These are phyloP conservation scores for Hypocryptadius cinnamomeus DNA, from an alignment of 2,113 vertebrate species.

Conservation along the genomic window DNA sequence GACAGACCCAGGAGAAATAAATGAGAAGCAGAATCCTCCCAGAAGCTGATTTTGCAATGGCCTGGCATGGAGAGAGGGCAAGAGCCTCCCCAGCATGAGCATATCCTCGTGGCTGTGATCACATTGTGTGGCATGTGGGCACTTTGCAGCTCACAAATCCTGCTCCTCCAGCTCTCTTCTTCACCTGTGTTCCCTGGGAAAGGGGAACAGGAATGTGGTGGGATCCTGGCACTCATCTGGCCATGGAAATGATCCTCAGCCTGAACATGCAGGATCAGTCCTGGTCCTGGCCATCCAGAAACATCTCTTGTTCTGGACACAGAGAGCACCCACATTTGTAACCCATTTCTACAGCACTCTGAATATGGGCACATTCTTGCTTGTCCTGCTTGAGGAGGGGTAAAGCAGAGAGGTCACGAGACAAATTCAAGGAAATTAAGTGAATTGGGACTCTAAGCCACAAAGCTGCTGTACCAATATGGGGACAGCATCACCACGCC, in stretches of 20 bases:
- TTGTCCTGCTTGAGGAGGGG: fast-evolving
- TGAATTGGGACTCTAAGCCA: background rate
- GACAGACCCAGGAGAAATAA: background rate
- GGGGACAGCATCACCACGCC: background rate
- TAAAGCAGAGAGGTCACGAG: background rate
- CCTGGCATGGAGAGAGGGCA: background rate
- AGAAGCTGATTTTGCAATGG: slow-evolving; percentile 29
- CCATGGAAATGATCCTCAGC: background rate
- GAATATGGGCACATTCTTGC: fast-evolving
- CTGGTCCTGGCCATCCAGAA: background rate
- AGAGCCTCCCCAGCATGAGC: background rate
- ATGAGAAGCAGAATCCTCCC: slow-evolving; percentile 21
- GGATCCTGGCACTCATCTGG: background rate
- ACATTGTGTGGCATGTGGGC: background rate
- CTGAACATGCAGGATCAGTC: background rate
- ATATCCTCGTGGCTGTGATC: background rate
- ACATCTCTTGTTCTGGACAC: background rate
- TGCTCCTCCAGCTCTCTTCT: background rate
- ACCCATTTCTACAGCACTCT: background rate
- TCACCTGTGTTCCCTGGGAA: background rate
- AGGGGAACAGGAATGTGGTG: background rate
- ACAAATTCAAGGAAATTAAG: background rate
- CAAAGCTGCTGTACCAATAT: background rate
- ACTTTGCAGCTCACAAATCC: background rate
- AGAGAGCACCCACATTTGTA: background rate